Base-by-base conservation (phyloP, 2,113 vertebrate genomes). In the Microtus montanus region DNA sequence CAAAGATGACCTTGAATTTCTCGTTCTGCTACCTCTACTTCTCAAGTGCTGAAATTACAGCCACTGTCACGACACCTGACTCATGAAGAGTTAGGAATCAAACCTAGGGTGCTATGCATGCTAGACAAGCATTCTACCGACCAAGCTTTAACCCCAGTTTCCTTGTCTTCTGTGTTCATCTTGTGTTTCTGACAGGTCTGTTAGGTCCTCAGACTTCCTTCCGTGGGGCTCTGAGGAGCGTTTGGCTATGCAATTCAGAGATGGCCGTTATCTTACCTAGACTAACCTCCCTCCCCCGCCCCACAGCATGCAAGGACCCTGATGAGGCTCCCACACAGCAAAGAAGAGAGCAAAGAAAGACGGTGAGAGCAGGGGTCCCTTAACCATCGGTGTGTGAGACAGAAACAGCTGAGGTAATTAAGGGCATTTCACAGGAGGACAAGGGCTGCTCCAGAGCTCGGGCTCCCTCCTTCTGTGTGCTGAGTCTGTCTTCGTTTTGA, bases 401-500 rank as follows among this genome's bases (percentile, higher is more conserved):
- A 24, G 52, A 68, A 86, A 33, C 11, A 80, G 83, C 63, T 74
- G 96, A 86, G 44, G 41, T 90, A 28, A 30, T 84, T 83, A 84
- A 58, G 52, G 66, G 87, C n/a, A 15, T 89, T 22, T 92, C 68
- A 90, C 93, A 84, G 89, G 10, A 68, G 33, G 26, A 61, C 68
- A 28, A 63, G 52, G 5, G 1, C 75, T 83, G 44, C 22, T 54
- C 44, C 13, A 75, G 33, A 41, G 26, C 26, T 17, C 28, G 35
- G 54, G n/a, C 14, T 71, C 35, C 86, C 92, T 75, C 70, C 73
- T 86, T 78, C 58, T 75, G 24, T 68, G 33, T 78, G 63, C 26
- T 80, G 52, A 73, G n/a, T 90, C 83, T 90, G 54, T 19, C 90
- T 95, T 94, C 8, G 9, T 90, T 73, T 68, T 71, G 73, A 64